These are phyloP conservation scores for Zaprionus lineosus DNA, from an alignment of 2,888 invertebrate genomes.

Conservation along the genomic window DNA sequence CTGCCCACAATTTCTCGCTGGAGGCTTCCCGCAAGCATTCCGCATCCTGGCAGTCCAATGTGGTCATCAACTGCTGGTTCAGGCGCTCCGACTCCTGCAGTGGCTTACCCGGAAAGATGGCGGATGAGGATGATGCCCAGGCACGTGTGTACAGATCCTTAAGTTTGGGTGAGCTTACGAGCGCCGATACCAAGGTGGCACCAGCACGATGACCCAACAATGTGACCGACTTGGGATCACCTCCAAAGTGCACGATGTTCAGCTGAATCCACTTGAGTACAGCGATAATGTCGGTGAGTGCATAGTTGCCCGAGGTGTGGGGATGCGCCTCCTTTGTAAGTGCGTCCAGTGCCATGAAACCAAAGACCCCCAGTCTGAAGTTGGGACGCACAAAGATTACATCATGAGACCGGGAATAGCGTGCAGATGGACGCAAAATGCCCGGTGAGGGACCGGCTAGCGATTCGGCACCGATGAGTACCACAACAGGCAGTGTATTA, in stretches of 20 bases:
- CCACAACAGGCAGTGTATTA: constrained; percentile 91
- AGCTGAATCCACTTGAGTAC: constrained; percentile 91
- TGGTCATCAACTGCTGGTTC: constrained; percentile 86
- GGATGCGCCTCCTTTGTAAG: constrained; percentile 88
- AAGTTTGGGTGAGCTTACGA: constrained; percentile 85
- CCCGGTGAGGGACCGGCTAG: constrained; percentile 91
- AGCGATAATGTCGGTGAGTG: constrained; percentile 90
- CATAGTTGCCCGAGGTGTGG: constrained; percentile 92
- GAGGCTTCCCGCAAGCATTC: constrained; percentile 85
- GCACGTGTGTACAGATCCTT: constrained; percentile 88
- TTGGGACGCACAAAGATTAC: constrained; percentile 94
- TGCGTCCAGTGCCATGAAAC: constrained; percentile 90
- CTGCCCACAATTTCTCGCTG: constrained; percentile 85
- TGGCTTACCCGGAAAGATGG: constrained; percentile 87
- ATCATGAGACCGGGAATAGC: constrained; percentile 89
- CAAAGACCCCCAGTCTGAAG: constrained; percentile 90
- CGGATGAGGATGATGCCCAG: constrained; percentile 91
- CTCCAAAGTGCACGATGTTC: constrained; percentile 93
- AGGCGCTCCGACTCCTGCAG: constrained; percentile 85
- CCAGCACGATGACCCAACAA: constrained; percentile 93
- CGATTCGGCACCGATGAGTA: constrained; percentile 91
- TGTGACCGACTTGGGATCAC: constrained; percentile 90
- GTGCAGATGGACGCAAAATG: constrained; percentile 88
- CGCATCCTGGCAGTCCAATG: constrained; percentile 85
- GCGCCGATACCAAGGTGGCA: constrained; percentile 90